These are phyloP conservation scores for Hypercompe scribonia DNA, from an alignment of 2,888 invertebrate species.

Conservation along the genomic window DNA sequence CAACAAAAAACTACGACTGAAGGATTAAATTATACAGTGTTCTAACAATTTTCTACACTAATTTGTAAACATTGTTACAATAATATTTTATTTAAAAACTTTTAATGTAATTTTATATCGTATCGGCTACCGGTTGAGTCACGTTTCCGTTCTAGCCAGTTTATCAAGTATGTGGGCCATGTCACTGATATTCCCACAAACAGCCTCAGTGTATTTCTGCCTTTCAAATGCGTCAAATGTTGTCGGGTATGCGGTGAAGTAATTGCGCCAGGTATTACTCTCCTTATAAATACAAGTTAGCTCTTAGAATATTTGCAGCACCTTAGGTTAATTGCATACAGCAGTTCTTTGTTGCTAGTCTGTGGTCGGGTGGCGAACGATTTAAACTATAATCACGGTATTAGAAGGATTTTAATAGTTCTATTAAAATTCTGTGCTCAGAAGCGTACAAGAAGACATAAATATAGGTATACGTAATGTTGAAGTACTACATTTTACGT, in stretches of 20 bases:
- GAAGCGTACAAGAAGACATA: background rate
- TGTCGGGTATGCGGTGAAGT: slow-evolving; percentile 45
- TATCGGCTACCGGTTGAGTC: slow-evolving; percentile 71
- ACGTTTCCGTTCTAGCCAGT: slow-evolving; percentile 77
- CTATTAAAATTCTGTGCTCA: background rate
- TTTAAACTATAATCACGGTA: background rate
- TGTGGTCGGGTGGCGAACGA: background rate
- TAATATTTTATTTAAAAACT: slow-evolving; percentile 37
- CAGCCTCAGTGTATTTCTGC: slow-evolving; percentile 56
- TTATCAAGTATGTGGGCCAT: slow-evolving; percentile 79
- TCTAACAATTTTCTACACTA: background rate
- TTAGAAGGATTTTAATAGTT: background rate
- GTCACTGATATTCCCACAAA: slow-evolving; percentile 70
- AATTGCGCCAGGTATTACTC: slow-evolving; percentile 50
- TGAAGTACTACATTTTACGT: background rate
- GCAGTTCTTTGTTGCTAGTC: background rate
- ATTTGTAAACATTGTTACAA: background rate
- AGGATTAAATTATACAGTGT: background rate
- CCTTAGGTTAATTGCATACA: slow-evolving; percentile 16
- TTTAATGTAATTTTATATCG: slow-evolving; percentile 57
- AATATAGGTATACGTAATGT: background rate
- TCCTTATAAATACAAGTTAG: slow-evolving; percentile 41
- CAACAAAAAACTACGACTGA: background rate
- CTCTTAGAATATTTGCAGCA: slow-evolving; percentile 31
- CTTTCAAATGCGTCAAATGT: slow-evolving; percentile 58